Evolutionary conservation across 2,113 vertebrate species (phyloP), one percentile per base, ranked within the genome.

Genomic region (Pardalotus punctatus): DNA sequence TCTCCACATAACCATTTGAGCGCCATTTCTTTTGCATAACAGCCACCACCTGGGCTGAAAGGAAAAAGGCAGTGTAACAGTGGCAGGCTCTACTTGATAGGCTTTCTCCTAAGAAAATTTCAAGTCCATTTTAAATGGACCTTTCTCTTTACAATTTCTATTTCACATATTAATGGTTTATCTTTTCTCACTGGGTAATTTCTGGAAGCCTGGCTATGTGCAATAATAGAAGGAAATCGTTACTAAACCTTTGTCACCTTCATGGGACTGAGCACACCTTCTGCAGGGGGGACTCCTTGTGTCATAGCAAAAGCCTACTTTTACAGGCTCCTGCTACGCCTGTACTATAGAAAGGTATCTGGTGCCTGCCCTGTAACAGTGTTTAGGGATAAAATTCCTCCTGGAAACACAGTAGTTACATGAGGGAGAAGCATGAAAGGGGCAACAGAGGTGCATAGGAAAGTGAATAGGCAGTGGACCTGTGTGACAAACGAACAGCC

Each of bases 401-500:
- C 16, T 38, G 45, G n/a, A 83, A 83, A 51, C 3, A 7, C 6
- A 64, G 40, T 14, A 31, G 20, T 61, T 80, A 13, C 3, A 7
- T 28, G 9, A 18, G 5, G 5, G 7, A 69, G 33, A 69, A 38
- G 21, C 50, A 53, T 28, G 38, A 11, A 53, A 70, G 69, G 24
- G 27, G 7, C 20, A 85, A 29, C 10, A 42, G 2, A 22, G 19
- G 22, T 71, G 33, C 2, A 2, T 0, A 53, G 19, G 17, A 71
- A 62, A 29, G 6, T 53, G 62, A 7, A 12, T 27, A 45, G 38
- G 42, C 14, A 58, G 23, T n/a, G 60, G 40, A 33, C 11, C 17
- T 10, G n/a, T 33, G 72, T 14, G 25, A 25, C 8, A 69, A 36
- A 31, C 0, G 3, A n/a, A 4, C 9, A 36, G 5, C 7, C 38